Evolutionary conservation across 2,113 vertebrate species (phyloP), one percentile per base, ranked within the genome.

Genomic region (Myrmecobius fasciatus): DNA sequence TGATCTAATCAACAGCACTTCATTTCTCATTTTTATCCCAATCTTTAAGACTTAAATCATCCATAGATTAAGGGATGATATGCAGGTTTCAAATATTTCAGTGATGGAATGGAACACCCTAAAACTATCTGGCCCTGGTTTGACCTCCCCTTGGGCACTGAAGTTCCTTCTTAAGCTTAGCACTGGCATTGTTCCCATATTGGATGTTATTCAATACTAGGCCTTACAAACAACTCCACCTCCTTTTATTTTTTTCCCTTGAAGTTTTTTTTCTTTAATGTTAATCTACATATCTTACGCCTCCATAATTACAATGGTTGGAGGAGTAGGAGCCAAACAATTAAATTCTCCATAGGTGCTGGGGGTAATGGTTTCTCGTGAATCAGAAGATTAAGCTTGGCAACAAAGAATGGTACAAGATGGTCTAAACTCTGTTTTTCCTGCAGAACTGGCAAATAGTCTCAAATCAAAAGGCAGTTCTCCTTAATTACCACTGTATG

Each of bases 401-500:
- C 97, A 98, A 98, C 98, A 98, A 98, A 97, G 97, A 98, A 98
- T 97, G 98, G 98, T 98, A 98, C 97, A 98, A 98, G 98, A 98
- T 98, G 98, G 98, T 97, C 98, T 98, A 98, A 98, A 98, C 98
- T 98, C 98, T 97, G 98, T 98, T 99, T 98, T 98, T 98, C 98
- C 97, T 97, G 98, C 96, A 98, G 98, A 99, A 98, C 98, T 83
- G 98, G 98, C 98, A 98, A 98, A 98, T 98, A 98, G 98, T 98
- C 98, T 98, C 98, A 99, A 98, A 98, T 98, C 98, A 98, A 98
- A 98, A 98, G 98, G 97, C 98, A 97, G 98, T 98, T 98, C 98
- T 99, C 98, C 97, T 98, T 98, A 98, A 99, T 99, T 99, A 99
- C 98, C 98, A 97, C 98, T 96, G 98, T 99, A 98, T 98, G 98